Conservation (phyloP, 1,140 invertebrate species). For the Trichomalopsis sarcophagae region DNA sequence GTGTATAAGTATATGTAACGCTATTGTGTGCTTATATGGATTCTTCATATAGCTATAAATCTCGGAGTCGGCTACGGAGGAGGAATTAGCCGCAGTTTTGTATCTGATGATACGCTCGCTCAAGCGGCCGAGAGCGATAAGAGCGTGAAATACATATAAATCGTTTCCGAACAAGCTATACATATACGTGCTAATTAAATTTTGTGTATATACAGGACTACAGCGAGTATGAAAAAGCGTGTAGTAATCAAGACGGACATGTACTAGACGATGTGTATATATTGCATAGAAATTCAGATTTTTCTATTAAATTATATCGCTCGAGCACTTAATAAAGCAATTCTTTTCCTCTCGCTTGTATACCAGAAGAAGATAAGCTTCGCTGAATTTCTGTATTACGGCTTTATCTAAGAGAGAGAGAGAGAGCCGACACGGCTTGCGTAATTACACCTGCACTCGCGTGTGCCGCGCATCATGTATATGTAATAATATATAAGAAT, state of each 20-base stretch:
- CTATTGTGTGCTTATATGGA: background rate
- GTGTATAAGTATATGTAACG: too few relatives aligned
- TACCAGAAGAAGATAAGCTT: background rate
- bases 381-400: background rate
- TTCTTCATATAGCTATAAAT: background rate
- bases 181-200: background rate
- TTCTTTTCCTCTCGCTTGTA: background rate
- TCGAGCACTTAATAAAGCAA: conserved; percentile 8
- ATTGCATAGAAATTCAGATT: background rate
- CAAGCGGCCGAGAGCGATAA: too few relatives aligned
- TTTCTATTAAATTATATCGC: conserved; percentile 19
- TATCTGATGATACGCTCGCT: background rate
- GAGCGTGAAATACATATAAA: too few relatives aligned
- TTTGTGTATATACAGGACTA: background rate
- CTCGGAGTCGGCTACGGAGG: background rate
- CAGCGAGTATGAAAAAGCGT: background rate
- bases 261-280: background rate
- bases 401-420: background rate
- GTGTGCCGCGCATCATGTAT: too few relatives aligned
- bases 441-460: conserved; percentile 2
- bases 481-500: background rate
- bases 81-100: background rate
- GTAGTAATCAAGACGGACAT: background rate
- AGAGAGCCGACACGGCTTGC: background rate
- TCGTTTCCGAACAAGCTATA: background rate